phyloP scores from a whole-genome alignment of 1,140 invertebrate species.

The Zelostemma sp. region DNA sequence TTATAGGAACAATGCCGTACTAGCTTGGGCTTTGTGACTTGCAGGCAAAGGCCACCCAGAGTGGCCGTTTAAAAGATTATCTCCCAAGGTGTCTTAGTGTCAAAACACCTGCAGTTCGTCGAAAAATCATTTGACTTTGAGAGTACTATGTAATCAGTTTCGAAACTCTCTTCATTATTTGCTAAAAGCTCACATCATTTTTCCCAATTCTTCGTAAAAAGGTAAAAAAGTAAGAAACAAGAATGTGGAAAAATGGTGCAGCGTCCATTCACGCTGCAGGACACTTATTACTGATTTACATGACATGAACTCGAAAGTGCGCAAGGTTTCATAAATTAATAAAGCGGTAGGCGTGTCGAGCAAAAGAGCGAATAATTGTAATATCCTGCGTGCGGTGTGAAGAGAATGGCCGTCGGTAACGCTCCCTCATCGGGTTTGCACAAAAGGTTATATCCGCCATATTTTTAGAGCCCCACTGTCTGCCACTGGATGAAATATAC shows the following conservation, averaged over 20 bases:
- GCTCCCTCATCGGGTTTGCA: conserved; percentile 47
- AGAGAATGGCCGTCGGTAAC: conserved; percentile 48
- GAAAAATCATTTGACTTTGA: conserved; percentile 58
- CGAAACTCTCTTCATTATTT: too few species aligned
- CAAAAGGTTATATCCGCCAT: conserved; percentile 49
- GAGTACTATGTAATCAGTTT: conserved; percentile 5
- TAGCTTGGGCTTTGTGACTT: conserved; percentile 39
- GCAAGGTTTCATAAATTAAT: too few species aligned
- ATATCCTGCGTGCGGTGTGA: conserved; percentile 43
- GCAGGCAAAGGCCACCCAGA: conserved; percentile 53
- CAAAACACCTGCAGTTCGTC: conserved; percentile 60
- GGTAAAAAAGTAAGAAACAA: too few species aligned
- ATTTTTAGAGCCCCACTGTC: conserved; percentile 48
- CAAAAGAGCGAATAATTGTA: conserved; percentile 48
- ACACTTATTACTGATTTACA: too few species aligned
- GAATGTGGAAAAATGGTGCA: too few species aligned
- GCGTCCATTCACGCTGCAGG: too few species aligned
- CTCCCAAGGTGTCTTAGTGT: conserved; percentile 62
- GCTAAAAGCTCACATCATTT: too few species aligned
- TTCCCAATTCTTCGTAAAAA: too few species aligned
- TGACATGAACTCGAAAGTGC: too few species aligned
- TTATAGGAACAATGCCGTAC: conserved; percentile 49
- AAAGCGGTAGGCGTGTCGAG: conserved; percentile 50
- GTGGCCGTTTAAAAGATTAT: conserved; percentile 65
- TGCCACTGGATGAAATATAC: conserved; percentile 39